Percentiles rank a stretch among this genome's conserved stretches.
Evolutionary conservation across 2,888 invertebrate genomes (phyloP).

Genomic region (Thyatira batis): DNA sequence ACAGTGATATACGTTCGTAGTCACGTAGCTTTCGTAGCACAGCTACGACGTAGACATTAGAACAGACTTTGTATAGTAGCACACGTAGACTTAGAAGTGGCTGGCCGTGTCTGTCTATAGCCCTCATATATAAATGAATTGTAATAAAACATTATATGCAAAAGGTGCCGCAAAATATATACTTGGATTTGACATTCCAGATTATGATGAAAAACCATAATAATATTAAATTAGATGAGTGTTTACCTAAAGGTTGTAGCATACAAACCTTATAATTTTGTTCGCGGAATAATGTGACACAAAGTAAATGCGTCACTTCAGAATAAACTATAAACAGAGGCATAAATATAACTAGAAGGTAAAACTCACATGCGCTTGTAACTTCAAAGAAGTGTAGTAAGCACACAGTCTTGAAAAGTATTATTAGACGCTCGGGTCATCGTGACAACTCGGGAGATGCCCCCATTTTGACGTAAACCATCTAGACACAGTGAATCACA

Average conservation of each 20-base stretch:
- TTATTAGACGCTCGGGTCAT: constrained; percentile 60
- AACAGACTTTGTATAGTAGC: constrained; percentile 7
- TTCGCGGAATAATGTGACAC: no score
- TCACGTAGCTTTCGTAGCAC: constrained; percentile 27
- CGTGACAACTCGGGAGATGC: constrained; percentile 53
- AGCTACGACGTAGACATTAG: constrained; percentile 44
- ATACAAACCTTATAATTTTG: no score
- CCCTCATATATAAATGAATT: neutral
- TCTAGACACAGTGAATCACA: constrained; percentile 19
- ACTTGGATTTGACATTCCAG: no score
- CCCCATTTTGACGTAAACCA: constrained; percentile 52
- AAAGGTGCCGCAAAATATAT: no score
- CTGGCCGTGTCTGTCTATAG: neutral
- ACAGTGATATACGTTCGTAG: constrained; percentile 12
- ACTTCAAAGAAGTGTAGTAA: neutral
- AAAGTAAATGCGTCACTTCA: no score
- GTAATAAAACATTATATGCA: neutral
- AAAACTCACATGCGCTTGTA: neutral
- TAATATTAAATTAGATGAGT: no score
- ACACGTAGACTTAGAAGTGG: neutral
- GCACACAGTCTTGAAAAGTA: constrained; percentile 45
- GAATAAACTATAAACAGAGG: no score
- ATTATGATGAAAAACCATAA: no score
- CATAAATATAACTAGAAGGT: neutral
- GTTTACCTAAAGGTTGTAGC: no score